phyloP scores from a whole-genome alignment of 2,797 vertebrate species.

The Astyanax mexicanus region DNA sequence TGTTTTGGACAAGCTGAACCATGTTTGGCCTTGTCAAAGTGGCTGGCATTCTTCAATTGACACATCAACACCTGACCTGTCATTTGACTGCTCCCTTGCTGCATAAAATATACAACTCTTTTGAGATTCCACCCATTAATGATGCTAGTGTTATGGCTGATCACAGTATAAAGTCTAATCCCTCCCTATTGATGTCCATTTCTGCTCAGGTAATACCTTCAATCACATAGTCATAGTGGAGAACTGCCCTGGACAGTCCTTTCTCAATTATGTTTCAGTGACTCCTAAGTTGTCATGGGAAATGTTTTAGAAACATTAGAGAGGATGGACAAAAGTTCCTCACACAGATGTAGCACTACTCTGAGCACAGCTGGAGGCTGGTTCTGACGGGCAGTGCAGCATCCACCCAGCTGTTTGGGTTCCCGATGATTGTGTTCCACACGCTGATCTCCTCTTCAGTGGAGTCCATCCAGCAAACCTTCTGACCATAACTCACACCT shows the following conservation, averaged over 20 bases:
- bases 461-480: constrained; percentile 95
- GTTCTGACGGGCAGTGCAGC: constrained; percentile 86
- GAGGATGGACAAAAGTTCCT: neutral
- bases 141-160: no score
- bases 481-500: constrained; percentile 92
- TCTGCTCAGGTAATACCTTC: neutral
- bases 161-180: no score
- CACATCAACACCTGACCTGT: no score
- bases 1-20: no score
- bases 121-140: no score
- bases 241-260: no score
- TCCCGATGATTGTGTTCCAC: constrained; percentile 85
- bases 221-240: neutral
- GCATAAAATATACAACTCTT: no score
- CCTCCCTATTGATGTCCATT: neutral
- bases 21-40: no score
- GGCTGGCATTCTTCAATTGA: no score
- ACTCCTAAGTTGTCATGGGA: neutral
- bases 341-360: constrained; percentile 15
- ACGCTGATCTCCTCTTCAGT: constrained; percentile 84
- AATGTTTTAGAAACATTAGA: neutral
- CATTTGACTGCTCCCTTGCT: no score
- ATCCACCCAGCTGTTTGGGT: constrained; percentile 88
- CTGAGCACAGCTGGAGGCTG: constrained; percentile 72
- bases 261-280: neutral